Conservation (phyloP, 2,888 invertebrate species). For the Trachelus troglodyta region DNA sequence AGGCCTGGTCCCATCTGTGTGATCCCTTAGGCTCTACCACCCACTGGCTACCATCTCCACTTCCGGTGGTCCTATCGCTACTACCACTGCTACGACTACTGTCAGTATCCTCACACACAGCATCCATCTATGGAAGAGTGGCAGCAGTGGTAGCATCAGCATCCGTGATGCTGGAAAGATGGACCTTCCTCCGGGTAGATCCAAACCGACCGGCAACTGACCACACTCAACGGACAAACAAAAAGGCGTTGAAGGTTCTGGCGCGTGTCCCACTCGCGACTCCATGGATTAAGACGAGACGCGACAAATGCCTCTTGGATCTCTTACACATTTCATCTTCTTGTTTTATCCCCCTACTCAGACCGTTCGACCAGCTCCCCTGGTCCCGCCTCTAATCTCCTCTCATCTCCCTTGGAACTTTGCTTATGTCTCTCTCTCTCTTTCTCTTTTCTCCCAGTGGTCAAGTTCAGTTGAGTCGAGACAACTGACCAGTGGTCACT, state of each 20-base stretch:
- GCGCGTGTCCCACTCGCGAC: constrained; percentile 46
- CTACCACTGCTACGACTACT: neutral
- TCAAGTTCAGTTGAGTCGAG: constrained; percentile 17
- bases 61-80: neutral
- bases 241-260: constrained; percentile 29
- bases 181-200: constrained; percentile 20
- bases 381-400: neutral
- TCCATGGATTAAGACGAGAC: constrained; percentile 51
- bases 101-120: neutral
- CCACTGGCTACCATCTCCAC: neutral
- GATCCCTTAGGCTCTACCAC: constrained; percentile 7
- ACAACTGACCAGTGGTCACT: constrained; percentile 52
- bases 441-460: neutral
- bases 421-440: neutral
- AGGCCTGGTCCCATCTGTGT: constrained; percentile 17
- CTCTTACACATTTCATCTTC: constrained; percentile 27
- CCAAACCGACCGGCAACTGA: constrained; percentile 36
- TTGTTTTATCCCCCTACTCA: neutral
- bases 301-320: constrained; percentile 20
- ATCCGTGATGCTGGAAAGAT: constrained; percentile 12
- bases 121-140: neutral
- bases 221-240: constrained; percentile 40
- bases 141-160: constrained; percentile 1
- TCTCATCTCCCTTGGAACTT: neutral
- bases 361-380: neutral